These are phyloP conservation scores for Salmo trutta DNA, from an alignment of 2,797 vertebrate species.

Conservation along the genomic window DNA sequence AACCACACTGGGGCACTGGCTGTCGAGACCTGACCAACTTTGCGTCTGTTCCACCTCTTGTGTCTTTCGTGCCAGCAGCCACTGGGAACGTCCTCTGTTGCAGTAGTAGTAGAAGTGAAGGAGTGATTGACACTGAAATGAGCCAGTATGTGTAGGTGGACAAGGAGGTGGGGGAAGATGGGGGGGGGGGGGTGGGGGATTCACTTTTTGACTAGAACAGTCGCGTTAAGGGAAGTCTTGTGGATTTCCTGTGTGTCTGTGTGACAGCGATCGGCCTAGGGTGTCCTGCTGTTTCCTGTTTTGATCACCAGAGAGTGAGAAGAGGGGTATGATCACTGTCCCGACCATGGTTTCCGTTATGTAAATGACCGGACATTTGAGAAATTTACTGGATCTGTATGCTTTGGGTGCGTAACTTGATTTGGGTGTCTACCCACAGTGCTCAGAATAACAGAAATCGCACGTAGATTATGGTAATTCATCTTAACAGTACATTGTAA, in stretches of 20 bases:
- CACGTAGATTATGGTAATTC: too few species aligned
- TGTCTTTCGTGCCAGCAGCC: not conserved
- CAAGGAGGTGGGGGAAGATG: not conserved
- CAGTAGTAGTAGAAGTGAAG: conserved; percentile 23
- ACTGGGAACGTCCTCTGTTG: not conserved
- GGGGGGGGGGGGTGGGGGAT: conserved; percentile 11
- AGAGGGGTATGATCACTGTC: conserved; percentile 18
- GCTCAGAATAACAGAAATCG: too few species aligned
- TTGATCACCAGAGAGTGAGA: conserved; percentile 30
- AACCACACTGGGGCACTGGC: too few species aligned
- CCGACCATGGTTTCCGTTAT: conserved; percentile 17
- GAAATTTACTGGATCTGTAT: not conserved
- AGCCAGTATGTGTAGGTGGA: conserved; percentile 12
- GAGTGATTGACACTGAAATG: conserved; percentile 30
- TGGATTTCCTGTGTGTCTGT: not conserved
- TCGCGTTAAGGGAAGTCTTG: not conserved
- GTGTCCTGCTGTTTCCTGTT: conserved; percentile 68
- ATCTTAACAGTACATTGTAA: too few species aligned
- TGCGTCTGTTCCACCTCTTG: not conserved
- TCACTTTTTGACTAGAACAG: not conserved
- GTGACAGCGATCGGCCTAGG: conserved; percentile 30
- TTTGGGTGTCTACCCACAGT: too few species aligned
- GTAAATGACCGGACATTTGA: conserved; percentile 26
- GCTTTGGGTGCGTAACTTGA: too few species aligned
- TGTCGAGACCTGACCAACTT: not conserved